These are phyloP conservation scores for Saguinus midas DNA, from an alignment of 2,113 vertebrate genomes.

Conservation along the genomic window DNA sequence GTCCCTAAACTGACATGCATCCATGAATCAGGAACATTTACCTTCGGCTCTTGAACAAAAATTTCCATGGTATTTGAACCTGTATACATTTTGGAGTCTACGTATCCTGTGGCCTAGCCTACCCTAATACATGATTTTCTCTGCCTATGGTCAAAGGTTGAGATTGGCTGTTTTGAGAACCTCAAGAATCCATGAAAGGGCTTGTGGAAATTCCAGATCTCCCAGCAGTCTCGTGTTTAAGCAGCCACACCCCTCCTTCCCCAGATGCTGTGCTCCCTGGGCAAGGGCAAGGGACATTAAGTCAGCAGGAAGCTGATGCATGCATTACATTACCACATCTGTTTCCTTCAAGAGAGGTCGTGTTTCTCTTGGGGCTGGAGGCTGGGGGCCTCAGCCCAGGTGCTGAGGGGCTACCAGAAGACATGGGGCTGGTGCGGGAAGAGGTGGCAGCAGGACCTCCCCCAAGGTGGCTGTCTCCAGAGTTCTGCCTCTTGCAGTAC, in stretches of 20 bases:
- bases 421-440: constrained; percentile 80
- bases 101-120: background rate
- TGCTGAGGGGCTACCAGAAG: constrained; percentile 82
- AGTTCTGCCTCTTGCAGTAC: constrained; percentile 82
- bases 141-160: background rate
- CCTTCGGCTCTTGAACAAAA: background rate
- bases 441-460: constrained; percentile 72
- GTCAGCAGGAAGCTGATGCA: background rate
- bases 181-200: background rate
- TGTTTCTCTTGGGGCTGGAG: constrained; percentile 85
- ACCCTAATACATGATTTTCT: background rate
- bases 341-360: constrained; percentile 88
- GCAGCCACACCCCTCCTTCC: accelerated
- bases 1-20: background rate
- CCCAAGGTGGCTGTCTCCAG: constrained; percentile 77
- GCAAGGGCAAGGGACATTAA: background rate
- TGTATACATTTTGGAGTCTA: background rate
- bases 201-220: background rate
- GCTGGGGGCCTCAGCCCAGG: constrained; percentile 84
- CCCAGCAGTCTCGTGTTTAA: background rate
- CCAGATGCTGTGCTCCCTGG: background rate
- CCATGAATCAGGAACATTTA: background rate
- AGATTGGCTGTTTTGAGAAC: background rate
- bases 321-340: constrained; percentile 88
- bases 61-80: background rate